Evolutionary conservation across 2,888 invertebrate species (phyloP).

Genomic region (Hyposoter dolosus): DNA sequence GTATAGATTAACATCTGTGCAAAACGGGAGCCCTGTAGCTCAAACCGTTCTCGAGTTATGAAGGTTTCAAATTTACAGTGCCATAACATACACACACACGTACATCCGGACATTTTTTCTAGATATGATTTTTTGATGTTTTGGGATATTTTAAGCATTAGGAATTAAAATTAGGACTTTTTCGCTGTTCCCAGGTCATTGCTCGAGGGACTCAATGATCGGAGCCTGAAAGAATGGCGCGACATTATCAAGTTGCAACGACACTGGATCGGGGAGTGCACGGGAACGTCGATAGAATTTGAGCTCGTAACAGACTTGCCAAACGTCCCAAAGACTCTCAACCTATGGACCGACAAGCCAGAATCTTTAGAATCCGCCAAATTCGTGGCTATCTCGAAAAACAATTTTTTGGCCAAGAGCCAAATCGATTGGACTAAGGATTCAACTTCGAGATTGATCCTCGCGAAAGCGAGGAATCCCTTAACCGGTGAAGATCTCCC

Average conservation of each 20-base stretch:
- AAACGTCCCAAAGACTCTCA: slow-evolving; percentile 83
- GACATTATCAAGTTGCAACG: slow-evolving; percentile 94
- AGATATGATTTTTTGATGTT: too few species aligned
- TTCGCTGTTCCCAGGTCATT: slow-evolving; percentile 80
- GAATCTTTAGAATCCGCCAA: slow-evolving; percentile 90
- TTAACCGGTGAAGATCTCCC: slow-evolving; percentile 88
- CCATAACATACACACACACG: too few species aligned
- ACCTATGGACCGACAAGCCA: slow-evolving; percentile 91
- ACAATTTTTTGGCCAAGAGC: slow-evolving; percentile 86
- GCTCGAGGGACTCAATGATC: slow-evolving; percentile 89
- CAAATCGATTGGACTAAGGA: slow-evolving; percentile 4
- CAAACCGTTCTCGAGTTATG: too few species aligned
- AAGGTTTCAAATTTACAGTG: too few species aligned
- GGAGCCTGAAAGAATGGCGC: slow-evolving; percentile 91
- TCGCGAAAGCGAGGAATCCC: slow-evolving; percentile 89
- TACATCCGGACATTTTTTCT: too few species aligned
- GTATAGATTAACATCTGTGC: too few species aligned
- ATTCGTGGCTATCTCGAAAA: slow-evolving; percentile 89
- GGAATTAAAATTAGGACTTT: too few species aligned
- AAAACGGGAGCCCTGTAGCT: too few species aligned
- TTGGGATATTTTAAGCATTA: too few species aligned
- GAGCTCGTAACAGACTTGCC: slow-evolving; percentile 83
- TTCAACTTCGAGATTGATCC: slow-evolving; percentile 75
- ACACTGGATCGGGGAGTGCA: slow-evolving; percentile 96
- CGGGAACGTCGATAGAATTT: slow-evolving; percentile 91